Conservation (phyloP, 2,888 invertebrate species). For the Unio delphinus region DNA sequence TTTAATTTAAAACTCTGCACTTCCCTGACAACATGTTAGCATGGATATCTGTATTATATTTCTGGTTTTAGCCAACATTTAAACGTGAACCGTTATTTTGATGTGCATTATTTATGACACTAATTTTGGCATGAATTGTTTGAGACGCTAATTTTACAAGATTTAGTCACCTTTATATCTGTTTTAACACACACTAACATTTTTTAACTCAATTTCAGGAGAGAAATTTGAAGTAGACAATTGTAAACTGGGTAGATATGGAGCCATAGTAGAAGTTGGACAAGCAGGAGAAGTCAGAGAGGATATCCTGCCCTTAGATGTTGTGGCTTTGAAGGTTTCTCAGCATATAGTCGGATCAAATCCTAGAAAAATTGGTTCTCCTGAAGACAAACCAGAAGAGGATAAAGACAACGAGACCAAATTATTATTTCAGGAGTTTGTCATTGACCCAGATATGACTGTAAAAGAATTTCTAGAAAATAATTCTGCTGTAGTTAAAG, state of each 20-base stretch:
- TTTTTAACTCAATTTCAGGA: conserved; percentile 16
- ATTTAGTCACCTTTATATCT: too few species aligned
- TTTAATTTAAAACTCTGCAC: too few species aligned
- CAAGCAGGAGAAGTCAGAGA: conserved; percentile 60
- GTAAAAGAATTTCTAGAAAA: conserved; percentile 82
- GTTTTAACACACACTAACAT: too few species aligned
- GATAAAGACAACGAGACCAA: conserved; percentile 76
- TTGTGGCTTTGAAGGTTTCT: conserved; percentile 80
- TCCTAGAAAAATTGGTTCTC: conserved; percentile 59
- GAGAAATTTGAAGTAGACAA: conserved; percentile 28
- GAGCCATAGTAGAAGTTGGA: conserved; percentile 84
- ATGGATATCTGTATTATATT: too few species aligned
- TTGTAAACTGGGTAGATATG: conserved; percentile 82
- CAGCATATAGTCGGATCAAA: conserved; percentile 87
- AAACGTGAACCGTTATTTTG: too few species aligned
- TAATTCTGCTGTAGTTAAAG: conserved; percentile 76
- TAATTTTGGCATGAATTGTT: too few species aligned
- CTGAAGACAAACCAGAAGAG: conserved; percentile 13
- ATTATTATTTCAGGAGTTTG: conserved; percentile 89
- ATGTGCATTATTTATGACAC: too few species aligned
- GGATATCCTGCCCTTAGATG: conserved; percentile 14
- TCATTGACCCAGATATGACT: conserved; percentile 83
- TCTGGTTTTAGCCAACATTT: too few species aligned
- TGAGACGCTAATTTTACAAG: too few species aligned
- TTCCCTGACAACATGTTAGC: too few species aligned